phyloP scores from a whole-genome alignment of 2,797 vertebrate species.

The Pseudochirops corinnae region DNA sequence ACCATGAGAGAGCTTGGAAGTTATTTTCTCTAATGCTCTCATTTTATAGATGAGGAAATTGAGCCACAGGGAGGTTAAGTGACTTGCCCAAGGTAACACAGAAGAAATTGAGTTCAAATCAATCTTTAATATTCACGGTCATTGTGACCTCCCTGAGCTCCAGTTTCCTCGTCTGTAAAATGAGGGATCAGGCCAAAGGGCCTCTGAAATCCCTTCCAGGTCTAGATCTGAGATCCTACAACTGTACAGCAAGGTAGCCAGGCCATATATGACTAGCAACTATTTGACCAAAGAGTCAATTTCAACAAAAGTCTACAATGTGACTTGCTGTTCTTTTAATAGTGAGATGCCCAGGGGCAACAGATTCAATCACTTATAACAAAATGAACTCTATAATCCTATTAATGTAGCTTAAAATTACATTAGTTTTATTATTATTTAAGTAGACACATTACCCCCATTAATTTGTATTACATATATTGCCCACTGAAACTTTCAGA shows the following conservation, averaged over 20 bases:
- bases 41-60: constrained; percentile 30
- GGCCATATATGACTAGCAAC: background rate
- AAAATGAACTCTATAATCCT: background rate
- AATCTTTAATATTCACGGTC: background rate
- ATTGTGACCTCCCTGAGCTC: background rate
- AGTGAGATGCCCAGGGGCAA: background rate
- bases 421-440: background rate
- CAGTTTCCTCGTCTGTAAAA: background rate
- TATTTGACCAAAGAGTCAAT: background rate
- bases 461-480: background rate
- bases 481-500: background rate
- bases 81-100: constrained; percentile 18
- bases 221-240: background rate
- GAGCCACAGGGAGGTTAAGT: constrained; percentile 19
- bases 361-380: background rate
- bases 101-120: constrained; percentile 31
- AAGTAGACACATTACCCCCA: background rate
- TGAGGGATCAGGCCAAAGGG: background rate
- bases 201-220: background rate
- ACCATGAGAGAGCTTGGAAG: background rate
- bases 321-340: background rate
- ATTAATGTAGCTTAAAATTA: background rate
- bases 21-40: background rate
- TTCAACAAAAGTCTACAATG: background rate
- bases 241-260: background rate